Evolutionary conservation across 1,140 invertebrate species (phyloP), one percentile per base, ranked within the genome.

Genomic region (Tetramorium parvispinum): DNA sequence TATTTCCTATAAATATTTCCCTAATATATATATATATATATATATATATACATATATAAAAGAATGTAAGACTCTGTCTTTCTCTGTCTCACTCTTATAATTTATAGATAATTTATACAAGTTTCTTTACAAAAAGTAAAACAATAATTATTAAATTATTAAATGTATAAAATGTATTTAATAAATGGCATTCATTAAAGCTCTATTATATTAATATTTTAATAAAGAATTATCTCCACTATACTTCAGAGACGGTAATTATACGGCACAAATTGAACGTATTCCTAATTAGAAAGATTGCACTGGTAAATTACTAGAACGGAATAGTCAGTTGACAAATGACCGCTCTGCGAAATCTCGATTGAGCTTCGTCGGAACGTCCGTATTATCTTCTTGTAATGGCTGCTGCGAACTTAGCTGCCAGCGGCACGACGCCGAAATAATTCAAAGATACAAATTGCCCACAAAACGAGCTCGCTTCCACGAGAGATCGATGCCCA

Each of bases 391-490:
- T 46, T 32, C 24, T 40, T 32, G 49, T 59, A 87, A 78, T 76
- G 71, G 63, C 18, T 70, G 78, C 51, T 78, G 51, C 57, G 27
- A 71, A 85, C 75, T 88, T 86, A 57, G 40, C 77, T 82, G 88
- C 85, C 87, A 77, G 76, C 46, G 55, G 77, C 83, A 89, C 53
- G 63, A 75, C 21, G 49, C 51, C 49, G 61, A 82, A 86, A 89
- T 89, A 89, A 89, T 89, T 89, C 87, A 89, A 89, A 82, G 88
- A 86, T 89, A 89, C 88, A 89, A 89, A 89, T 89, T 89, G 85
- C 77, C 68, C 82, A 59, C 81, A 87, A 55, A 85, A 88, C 87
- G 71, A 77, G 70, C 71, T 57, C 46, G 59, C 57, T 82, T 81
- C 61, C 18, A 40, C 27, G 77, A 18, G 24, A 76, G 88, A 89